phyloP scores from a whole-genome alignment of 2,113 vertebrate species.

The Rallus limicola region DNA sequence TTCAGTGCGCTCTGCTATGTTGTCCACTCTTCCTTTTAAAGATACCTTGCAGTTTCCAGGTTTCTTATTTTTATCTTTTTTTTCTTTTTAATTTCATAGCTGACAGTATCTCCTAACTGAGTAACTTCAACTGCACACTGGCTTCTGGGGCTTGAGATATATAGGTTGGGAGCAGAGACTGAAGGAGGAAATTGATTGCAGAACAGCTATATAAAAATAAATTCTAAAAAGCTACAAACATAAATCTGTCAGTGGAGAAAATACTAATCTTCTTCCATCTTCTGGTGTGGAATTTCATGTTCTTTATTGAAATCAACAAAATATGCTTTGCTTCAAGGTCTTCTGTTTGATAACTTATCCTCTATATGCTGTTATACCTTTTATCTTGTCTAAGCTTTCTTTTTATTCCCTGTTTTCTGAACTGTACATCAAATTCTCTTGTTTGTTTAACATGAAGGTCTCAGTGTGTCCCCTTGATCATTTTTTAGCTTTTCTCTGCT shows the following conservation, averaged over 20 bases:
- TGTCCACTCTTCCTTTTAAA: background rate
- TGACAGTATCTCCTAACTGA: background rate
- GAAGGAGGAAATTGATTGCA: background rate
- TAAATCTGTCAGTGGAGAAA: constrained; percentile 43
- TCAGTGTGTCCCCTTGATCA: constrained; percentile 1
- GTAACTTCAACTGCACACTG: background rate
- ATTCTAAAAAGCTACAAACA: background rate
- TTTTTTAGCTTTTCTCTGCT: background rate
- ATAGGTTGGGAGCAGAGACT: background rate
- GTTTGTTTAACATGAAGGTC: constrained; percentile 8
- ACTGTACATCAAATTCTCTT: background rate
- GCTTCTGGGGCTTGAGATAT: background rate
- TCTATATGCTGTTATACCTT: background rate
- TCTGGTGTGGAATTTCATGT: background rate
- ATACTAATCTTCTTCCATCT: constrained; percentile 35
- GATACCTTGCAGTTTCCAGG: background rate
- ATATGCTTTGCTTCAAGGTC: constrained; percentile 36
- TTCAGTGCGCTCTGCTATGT: background rate
- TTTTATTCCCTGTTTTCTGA: background rate
- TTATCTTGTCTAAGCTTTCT: background rate
- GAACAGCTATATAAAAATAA: constrained; percentile 9
- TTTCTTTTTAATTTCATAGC: background rate
- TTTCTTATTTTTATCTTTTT: background rate
- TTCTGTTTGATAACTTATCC: constrained; percentile 8
- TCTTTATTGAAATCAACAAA: constrained; percentile 53